Evolutionary conservation across 2,888 invertebrate species (phyloP).

Genomic region (Tinea pellionella): DNA sequence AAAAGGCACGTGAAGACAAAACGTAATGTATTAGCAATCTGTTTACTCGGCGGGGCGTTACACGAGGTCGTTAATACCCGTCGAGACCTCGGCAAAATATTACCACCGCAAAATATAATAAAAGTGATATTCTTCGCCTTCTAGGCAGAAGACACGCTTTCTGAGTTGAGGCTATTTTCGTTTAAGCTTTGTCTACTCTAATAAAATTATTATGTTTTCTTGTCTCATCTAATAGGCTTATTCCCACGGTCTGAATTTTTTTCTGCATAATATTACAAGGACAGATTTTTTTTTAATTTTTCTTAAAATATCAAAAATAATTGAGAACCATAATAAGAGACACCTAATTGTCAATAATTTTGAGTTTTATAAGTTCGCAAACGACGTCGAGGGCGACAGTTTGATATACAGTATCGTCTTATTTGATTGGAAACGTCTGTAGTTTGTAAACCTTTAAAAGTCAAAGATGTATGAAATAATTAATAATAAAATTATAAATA

Average conservation of each 20-base stretch:
- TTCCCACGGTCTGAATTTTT: not conserved
- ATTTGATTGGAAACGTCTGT: constrained; percentile 22
- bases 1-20: constrained; percentile 15
- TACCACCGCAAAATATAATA: constrained; percentile 34
- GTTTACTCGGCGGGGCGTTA: constrained; percentile 42
- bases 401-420: too few species aligned
- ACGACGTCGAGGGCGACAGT: too few species aligned
- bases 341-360: too few species aligned
- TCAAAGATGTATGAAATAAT: constrained; percentile 19
- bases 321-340: constrained; percentile 16
- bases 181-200: not conserved
- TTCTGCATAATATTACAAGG: too few species aligned
- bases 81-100: constrained; percentile 36
- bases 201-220: not conserved
- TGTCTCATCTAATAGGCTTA: not conserved
- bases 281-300: too few species aligned
- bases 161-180: not conserved
- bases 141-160: constrained; percentile 8
- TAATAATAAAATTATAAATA: too few species aligned
- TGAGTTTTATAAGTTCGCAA: too few species aligned
- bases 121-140: constrained; percentile 20
- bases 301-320: constrained; percentile 15
- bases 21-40: constrained; percentile 40
- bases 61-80: constrained; percentile 41
- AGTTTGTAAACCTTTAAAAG: constrained; percentile 20